phyloP scores from a whole-genome alignment of 2,888 invertebrate species.

The Phyllotreta striolata region DNA sequence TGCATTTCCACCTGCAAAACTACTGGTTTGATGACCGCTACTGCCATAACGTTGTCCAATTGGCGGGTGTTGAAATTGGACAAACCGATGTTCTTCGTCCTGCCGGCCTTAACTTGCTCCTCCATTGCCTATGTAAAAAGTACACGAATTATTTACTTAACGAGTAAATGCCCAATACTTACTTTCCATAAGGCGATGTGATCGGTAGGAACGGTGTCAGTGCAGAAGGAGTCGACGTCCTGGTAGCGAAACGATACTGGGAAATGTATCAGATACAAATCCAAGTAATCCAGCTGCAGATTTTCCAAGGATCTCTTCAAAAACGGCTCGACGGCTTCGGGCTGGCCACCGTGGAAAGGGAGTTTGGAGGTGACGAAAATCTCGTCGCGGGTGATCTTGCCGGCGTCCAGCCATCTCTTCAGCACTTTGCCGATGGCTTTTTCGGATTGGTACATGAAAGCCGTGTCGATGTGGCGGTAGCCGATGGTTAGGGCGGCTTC shows the following conservation, averaged over 20 bases:
- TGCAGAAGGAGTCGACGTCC: slow-evolving; percentile 12
- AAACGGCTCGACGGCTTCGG: slow-evolving; percentile 46
- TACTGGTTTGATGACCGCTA: slow-evolving; percentile 68
- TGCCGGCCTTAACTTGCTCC: slow-evolving; percentile 70
- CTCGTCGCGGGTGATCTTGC: slow-evolving; percentile 69
- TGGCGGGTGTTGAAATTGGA: slow-evolving; percentile 81
- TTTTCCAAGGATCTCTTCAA: slow-evolving; percentile 46
- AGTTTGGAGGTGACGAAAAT: slow-evolving; percentile 85
- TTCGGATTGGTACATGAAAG: slow-evolving; percentile 81
- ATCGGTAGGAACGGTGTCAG: slow-evolving; percentile 26
- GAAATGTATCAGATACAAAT: slow-evolving; percentile 50
- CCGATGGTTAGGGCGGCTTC: slow-evolving; percentile 76
- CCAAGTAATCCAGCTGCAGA: slow-evolving; percentile 49
- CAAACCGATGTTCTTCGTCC: slow-evolving; percentile 78
- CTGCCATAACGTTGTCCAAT: slow-evolving; percentile 68
- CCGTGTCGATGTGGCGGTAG: slow-evolving; percentile 86
- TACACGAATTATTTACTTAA: background rate
- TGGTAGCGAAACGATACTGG: slow-evolving; percentile 43
- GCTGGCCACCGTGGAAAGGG: slow-evolving; percentile 64
- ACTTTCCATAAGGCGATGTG: slow-evolving; percentile 33
- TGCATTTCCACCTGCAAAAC: slow-evolving; percentile 73
- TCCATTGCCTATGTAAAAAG: slow-evolving; percentile 65
- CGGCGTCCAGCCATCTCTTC: slow-evolving; percentile 73
- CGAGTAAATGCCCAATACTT: background rate
- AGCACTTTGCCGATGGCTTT: slow-evolving; percentile 76